A percentile compares a stretch with the other conserved stretches of the same genome.
Conservation (phyloP, 2,888 invertebrate species). For the Drosophila pseudotakahashii region DNA sequence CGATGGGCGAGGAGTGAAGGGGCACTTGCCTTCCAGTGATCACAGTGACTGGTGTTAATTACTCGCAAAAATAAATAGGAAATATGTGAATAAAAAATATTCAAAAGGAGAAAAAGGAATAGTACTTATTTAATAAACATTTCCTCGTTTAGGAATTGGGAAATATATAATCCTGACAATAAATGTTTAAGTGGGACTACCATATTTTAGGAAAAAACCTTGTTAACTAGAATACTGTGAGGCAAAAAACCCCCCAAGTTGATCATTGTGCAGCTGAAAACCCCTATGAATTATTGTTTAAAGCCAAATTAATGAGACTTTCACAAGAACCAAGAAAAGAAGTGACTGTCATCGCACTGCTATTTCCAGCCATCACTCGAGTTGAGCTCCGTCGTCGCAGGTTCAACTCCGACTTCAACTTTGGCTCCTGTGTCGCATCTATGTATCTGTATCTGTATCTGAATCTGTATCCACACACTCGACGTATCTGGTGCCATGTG, state of each 20-base stretch:
- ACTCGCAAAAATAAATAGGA: neutral
- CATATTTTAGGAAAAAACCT: neutral
- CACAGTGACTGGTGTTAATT: constrained; percentile 1
- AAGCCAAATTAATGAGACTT: neutral
- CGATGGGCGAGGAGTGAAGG: constrained; percentile 24
- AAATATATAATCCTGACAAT: too few relatives aligned
- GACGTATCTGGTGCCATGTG: constrained; percentile 59
- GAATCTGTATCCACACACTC: constrained; percentile 4
- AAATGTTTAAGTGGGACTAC: neutral
- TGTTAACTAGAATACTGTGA: neutral
- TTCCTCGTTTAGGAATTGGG: too few relatives aligned
- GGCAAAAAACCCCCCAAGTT: neutral
- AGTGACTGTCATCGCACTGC: constrained; percentile 9
- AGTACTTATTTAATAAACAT: too few relatives aligned
- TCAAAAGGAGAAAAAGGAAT: too few relatives aligned
- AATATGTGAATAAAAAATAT: neutral
- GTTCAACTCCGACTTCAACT: constrained; percentile 14
- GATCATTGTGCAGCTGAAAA: neutral
- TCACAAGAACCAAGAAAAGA: neutral
- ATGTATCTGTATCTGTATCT: constrained; percentile 30
- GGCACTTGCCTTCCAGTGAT: neutral
- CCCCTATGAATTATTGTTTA: neutral
- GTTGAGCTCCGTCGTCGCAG: constrained; percentile 1
- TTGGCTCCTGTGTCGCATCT: constrained; percentile 27
- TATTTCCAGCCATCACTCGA: constrained; percentile 18